A percentile compares a stretch with the other conserved stretches of the same genome.
These are phyloP conservation scores for Vulpes ferrilata DNA, from an alignment of 2,113 vertebrate genomes.

Conservation along the genomic window DNA sequence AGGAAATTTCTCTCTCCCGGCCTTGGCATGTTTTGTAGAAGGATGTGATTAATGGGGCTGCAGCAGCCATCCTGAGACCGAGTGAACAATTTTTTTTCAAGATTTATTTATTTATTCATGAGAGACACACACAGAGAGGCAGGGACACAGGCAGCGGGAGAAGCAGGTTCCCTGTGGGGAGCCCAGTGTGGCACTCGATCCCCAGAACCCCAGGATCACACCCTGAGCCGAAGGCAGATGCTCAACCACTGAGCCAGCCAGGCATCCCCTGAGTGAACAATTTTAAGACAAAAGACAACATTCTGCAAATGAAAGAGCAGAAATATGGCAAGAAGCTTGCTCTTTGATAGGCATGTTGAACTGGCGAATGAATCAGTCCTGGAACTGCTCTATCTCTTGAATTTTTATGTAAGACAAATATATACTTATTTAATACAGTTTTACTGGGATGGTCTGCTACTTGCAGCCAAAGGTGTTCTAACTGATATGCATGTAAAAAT, in stretches of 20 bases:
- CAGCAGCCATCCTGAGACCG: not conserved
- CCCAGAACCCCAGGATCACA: too few relatives aligned
- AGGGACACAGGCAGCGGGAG: too few relatives aligned
- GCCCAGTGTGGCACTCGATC: too few relatives aligned
- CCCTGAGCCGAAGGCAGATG: too few relatives aligned
- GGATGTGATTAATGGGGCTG: not conserved
- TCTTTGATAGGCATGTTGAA: not conserved
- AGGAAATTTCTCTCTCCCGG: not conserved
- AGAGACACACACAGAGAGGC: too few relatives aligned
- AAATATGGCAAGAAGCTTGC: not conserved
- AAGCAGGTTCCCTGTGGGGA: too few relatives aligned
- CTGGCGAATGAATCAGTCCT: not conserved
- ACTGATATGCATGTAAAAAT: not conserved
- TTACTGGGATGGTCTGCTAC: not conserved
- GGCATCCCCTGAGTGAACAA: not conserved
- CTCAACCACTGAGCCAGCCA: too few relatives aligned
- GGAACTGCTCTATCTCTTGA: not conserved
- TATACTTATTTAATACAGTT: not conserved
- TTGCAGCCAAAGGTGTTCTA: not conserved
- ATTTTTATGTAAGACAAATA: not conserved
- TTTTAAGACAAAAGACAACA: constrained; percentile 22
- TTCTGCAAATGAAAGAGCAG: not conserved
- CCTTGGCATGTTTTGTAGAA: not conserved
- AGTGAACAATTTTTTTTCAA: not conserved
- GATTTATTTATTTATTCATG: too few relatives aligned